Conservation (phyloP, 2,797 vertebrate genomes). For the Iguana delicatissima region DNA sequence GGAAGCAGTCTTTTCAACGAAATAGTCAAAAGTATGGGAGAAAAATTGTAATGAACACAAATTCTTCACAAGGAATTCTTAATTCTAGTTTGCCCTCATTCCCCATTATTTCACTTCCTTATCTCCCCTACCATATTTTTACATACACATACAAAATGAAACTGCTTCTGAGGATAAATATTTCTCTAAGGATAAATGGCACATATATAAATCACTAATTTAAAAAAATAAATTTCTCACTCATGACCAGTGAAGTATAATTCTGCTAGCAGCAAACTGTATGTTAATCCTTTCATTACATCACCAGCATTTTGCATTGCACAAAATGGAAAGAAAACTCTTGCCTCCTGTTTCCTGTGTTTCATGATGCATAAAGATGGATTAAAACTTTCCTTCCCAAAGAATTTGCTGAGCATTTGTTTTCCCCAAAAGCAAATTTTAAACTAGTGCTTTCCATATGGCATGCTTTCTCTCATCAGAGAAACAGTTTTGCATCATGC, state of each 20-base stretch:
- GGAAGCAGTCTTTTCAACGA: conserved; percentile 52
- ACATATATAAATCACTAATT: conserved; percentile 19
- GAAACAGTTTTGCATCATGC: background rate
- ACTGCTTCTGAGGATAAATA: conserved; percentile 41
- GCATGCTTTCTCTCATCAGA: background rate
- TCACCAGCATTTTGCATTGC: background rate
- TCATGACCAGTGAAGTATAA: conserved; percentile 49
- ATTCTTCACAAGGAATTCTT: conserved; percentile 57
- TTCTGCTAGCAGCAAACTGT: conserved; percentile 28
- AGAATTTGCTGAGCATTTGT: conserved; percentile 16
- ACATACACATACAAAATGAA: conserved; percentile 3
- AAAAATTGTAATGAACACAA: conserved; percentile 18
- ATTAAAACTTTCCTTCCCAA: conserved; percentile 17
- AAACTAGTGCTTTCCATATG: background rate
- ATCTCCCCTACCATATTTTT: conserved; percentile 18
- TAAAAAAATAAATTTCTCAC: conserved; percentile 11
- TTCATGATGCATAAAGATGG: conserved; percentile 14
- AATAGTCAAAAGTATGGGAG: conserved; percentile 46
- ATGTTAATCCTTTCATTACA: conserved; percentile 29
- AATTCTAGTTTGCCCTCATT: conserved; percentile 52
- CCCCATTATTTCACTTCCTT: conserved; percentile 50
- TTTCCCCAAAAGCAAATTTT: conserved; percentile 7
- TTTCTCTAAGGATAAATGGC: conserved; percentile 38
- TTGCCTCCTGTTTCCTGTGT: conserved; percentile 11
- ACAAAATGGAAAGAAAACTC: conserved; percentile 25